Percentiles rank a stretch among this genome's conserved stretches.
phyloP scores from a whole-genome alignment of 2,888 invertebrate species.

The Conops quadrifasciatus region DNA sequence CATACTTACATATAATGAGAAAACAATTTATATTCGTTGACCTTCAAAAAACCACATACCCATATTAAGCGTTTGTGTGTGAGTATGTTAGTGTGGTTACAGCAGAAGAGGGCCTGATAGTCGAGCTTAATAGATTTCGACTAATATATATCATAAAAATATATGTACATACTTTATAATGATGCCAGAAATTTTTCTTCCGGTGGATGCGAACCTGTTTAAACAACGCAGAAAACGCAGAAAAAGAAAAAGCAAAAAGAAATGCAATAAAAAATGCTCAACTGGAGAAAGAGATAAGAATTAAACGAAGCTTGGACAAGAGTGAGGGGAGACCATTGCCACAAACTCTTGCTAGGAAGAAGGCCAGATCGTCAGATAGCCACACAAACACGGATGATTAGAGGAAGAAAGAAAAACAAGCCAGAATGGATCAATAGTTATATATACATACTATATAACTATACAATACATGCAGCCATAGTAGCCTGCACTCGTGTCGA shows the following conservation, averaged over 20 bases:
- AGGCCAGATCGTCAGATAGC: background rate
- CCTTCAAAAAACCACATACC: no score
- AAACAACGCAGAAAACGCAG: background rate
- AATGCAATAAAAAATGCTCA: constrained; percentile 25
- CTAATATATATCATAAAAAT: no score
- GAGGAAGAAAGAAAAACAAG: background rate
- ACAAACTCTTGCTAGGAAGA: background rate
- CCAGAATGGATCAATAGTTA: background rate
- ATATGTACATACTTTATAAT: no score
- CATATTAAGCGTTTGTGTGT: no score
- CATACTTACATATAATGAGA: no score
- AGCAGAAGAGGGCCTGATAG: no score
- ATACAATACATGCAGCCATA: background rate
- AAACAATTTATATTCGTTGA: no score
- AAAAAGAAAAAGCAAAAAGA: background rate
- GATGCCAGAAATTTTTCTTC: no score
- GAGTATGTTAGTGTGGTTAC: no score
- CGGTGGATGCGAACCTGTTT: background rate
- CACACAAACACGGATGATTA: background rate
- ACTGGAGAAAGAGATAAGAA: constrained; percentile 17
- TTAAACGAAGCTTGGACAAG: constrained; percentile 16
- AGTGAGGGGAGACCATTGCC: background rate
- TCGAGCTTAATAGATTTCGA: no score
- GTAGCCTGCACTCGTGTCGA: no score
- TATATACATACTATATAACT: background rate